Evolutionary conservation across 2,113 vertebrate species (phyloP), one percentile per base, ranked within the genome.

Genomic region (Embiotoca jacksoni): DNA sequence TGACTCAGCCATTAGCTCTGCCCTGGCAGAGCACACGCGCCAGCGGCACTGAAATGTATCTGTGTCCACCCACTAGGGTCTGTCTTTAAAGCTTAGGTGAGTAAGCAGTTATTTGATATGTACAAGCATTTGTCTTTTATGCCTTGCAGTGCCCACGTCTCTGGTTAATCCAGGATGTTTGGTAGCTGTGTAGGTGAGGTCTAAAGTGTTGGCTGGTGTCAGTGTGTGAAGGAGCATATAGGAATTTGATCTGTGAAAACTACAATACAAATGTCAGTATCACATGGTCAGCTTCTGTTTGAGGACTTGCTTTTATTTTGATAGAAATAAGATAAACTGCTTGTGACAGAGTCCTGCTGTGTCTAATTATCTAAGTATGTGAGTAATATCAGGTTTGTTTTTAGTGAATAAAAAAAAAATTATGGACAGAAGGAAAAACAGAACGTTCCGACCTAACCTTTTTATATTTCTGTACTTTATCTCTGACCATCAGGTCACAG

Each of bases 401-500:
- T 55, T 56, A 32, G 31, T 53, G 33, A 32, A 23, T 23, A 23
- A 23, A 23, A 23, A 23, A 23, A 33, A 59, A 70, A 59, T 41
- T 10, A 13, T 79, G 49, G 35, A 10, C 15, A 47, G 15, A 50
- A 49, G 15, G 23, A 23, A 23, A 64, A 80, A 61, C 30, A 59
- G 2, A 54, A 16, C 6, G 9, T 81, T 86, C 70, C 67, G 79
- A 35, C 6, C 65, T 55, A 65, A 84, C 60, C 52, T 80, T n/a
- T 31, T 64, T 32, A 84, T 81, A 78, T 89, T 89, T 69, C 32
- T 62, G 1, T 23, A 11, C 58, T 80, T 41, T 84, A 83, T 91
- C 73, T 80, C 64, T 77, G 54, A 75, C 76, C 76, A 73, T 92
- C 83, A 86, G 89, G 86, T 87, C 86, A 91, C 88, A 86, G 92